Base-by-base conservation (phyloP, 2,113 vertebrate species). In the Lonchura striata region DNA sequence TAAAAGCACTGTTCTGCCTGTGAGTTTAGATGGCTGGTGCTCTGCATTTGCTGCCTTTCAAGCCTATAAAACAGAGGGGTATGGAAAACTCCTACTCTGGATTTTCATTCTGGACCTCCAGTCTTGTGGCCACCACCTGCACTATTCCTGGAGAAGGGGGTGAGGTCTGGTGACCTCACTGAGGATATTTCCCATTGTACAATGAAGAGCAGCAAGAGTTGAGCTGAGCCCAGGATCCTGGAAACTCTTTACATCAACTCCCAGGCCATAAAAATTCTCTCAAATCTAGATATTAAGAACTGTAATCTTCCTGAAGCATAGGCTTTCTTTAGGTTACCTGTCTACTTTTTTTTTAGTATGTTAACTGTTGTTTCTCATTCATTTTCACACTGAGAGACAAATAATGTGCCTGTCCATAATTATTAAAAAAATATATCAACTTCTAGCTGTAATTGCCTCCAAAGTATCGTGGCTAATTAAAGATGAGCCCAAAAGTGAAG, bases 381-480 rank as follows among this genome's bases (percentile, higher is more conserved):
- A 5, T 61, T 71, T 76, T 49, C 50, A 68, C 25, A 47, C 27
- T 15, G 41, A 23, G 42, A 85, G 64, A 71, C 20, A 60, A 70
- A 35, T 35, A 44, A 61, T 49, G 54, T 10, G 33, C 15, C 21
- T 71, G n/a, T 23, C 30, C 49, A 24, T 71, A 74, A 83, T 93
- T 88, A 28, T 65, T 91, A 3, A 9, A 53, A 56, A 88, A 76
- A 20, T 42, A 10, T 21, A 77, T 61, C n/a, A 91, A 53, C 20
- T 76, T 63, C n/a, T 79, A 83, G 7, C 56, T 89, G 85, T 81
- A 66, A 86, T 63, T 86, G 42, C 68, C 82, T 47, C 54, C 91
- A 27, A 90, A 94, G 8, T 50, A 50, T 96, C 64, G 52, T 54
- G 76, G 70, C 88, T 93, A 95, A 77, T 97, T 92, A 92, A 86